Evolutionary conservation across 2,797 vertebrate species (phyloP).

Genomic region (Pempheris klunzingeri): DNA sequence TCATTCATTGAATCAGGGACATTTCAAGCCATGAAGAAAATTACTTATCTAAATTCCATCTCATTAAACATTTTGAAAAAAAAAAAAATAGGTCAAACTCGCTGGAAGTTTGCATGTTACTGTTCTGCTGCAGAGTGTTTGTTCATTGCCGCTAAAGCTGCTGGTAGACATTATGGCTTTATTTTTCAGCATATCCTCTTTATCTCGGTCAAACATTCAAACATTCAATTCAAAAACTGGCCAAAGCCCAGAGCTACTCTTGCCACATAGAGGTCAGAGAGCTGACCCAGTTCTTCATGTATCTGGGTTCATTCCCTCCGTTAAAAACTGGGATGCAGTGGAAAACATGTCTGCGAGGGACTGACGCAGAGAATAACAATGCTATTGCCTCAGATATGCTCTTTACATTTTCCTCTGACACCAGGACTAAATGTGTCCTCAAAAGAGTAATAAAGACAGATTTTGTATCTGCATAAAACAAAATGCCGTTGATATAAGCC

Average conservation of each 20-base stretch:
- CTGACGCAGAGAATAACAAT: slow-evolving; percentile 31
- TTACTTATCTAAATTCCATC: neutral
- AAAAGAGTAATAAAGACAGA: neutral
- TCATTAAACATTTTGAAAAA: neutral
- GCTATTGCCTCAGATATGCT: neutral
- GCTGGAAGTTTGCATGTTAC: neutral
- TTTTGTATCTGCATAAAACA: neutral
- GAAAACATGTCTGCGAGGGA: slow-evolving; percentile 31
- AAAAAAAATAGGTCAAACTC: neutral
- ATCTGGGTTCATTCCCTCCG: slow-evolving; percentile 39
- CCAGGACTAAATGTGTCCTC: neutral
- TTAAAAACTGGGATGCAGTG: slow-evolving; percentile 40
- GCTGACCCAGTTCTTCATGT: slow-evolving; percentile 59
- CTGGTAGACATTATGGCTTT: slow-evolving; percentile 9
- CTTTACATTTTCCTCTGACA: neutral
- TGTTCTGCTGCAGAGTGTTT: neutral
- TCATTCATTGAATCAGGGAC: neutral
- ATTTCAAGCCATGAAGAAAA: neutral
- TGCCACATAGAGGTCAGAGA: slow-evolving; percentile 62
- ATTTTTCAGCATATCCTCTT: slow-evolving; percentile 38
- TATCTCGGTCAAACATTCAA: slow-evolving; percentile 59
- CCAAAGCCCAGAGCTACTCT: slow-evolving; percentile 55
- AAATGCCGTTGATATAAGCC: neutral
- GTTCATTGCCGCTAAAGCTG: neutral
- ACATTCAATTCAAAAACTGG: slow-evolving; percentile 53